Evolutionary conservation across 2,888 invertebrate species (phyloP), one percentile per base, ranked within the genome.

Genomic region (Scaptomyza tumidula): DNA sequence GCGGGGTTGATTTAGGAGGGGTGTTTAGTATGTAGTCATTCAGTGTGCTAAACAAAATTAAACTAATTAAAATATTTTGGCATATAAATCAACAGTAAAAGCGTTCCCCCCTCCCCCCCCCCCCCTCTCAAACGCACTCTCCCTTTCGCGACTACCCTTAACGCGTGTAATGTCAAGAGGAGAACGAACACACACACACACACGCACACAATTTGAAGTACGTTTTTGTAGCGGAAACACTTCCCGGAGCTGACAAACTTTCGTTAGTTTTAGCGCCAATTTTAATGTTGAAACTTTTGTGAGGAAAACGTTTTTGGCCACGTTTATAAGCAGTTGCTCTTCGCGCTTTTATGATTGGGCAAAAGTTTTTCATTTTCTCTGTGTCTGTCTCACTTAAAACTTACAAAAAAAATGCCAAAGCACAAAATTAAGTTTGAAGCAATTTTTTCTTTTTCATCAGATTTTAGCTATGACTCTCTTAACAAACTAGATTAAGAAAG

Each of bases 231-330:
- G 39, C 16, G 57, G 41, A 24, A 24, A 24, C 59, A 43, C 52
- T n/a, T 37, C 56, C 39, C 46, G 44, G 39, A 3, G 35, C 39
- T 39, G 70, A 65, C 76, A 79, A 87, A 83, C 57, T 83, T 87
- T 71, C n/a, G 70, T 79, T 85, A 85, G 87, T 85, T 83, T 87
- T 81, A 81, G 79, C 82, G 82, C 73, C 87, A 87, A 85, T 85
- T 87, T 83, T 85, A 83, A 87, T 83, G 87, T 74, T 68, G 43
- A 87, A 83, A 85, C 68, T 83, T 81, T 82, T 60, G 43, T 13
- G 9, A 14, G 39, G n/a, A 39, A 54, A 56, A 54, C 73, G 71
- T 69, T 73, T 63, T 63, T 60, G 62, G 69, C 67, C 54, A 54
- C 65, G 37, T 67, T 82, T 69, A 68, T 9, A 43, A 67, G 58